phyloP scores from a whole-genome alignment of 2,113 vertebrate species.

The Monarcha castaneiventris region DNA sequence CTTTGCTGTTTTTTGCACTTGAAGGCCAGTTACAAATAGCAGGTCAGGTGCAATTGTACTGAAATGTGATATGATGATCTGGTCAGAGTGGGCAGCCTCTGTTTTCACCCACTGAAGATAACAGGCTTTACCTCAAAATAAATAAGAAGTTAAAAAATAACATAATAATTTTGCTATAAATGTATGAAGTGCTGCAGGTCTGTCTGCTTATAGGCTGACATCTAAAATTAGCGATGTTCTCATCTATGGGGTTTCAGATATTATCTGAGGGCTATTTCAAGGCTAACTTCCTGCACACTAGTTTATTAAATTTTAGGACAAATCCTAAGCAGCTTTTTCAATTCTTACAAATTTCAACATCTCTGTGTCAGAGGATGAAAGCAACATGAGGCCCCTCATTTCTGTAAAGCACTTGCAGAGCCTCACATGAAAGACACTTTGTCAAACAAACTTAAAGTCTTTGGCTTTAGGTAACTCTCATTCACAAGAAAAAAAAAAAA shows the following conservation, averaged over 20 bases:
- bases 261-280: not conserved
- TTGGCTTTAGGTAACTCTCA: not conserved
- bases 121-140: not conserved
- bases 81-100: not conserved
- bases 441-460: not conserved
- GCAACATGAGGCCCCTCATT: not conserved
- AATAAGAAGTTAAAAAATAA: not conserved
- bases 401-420: not conserved
- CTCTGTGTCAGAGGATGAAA: not conserved
- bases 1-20: not conserved
- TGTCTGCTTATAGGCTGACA: not conserved
- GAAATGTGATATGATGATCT: not conserved
- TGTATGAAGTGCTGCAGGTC: not conserved
- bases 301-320: not conserved
- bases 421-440: not conserved
- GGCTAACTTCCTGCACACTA: not conserved
- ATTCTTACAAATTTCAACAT: not conserved
- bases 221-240: not conserved
- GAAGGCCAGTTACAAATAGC: not conserved
- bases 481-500: not conserved
- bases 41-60: not conserved
- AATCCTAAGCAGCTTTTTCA: not conserved
- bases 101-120: not conserved
- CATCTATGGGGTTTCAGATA: not conserved
- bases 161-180: not conserved